Conservation (phyloP, 2,797 vertebrate species). For the Syncerus caffer region DNA sequence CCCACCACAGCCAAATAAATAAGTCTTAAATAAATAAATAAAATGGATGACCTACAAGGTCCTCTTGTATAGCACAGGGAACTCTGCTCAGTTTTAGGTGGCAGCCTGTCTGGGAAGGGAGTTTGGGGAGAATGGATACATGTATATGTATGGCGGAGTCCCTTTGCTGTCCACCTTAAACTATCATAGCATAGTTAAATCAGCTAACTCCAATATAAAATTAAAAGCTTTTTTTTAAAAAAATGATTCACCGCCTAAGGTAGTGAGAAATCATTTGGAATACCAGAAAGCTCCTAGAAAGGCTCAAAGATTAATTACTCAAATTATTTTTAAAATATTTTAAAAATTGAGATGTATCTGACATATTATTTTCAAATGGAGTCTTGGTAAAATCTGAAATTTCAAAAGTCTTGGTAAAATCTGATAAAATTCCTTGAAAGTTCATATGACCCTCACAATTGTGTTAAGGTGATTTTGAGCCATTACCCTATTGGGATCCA, state of each 20-base stretch:
- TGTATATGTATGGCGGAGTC: neutral
- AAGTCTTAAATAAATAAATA: neutral
- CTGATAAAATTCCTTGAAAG: neutral
- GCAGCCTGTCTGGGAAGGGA: neutral
- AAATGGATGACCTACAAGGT: neutral
- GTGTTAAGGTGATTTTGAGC: neutral
- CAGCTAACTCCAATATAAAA: neutral
- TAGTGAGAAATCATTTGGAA: neutral
- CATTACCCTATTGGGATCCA: neutral
- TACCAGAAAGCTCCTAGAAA: neutral
- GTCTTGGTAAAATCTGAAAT: constrained; percentile 19
- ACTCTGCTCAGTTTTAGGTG: neutral
- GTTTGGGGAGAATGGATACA: neutral
- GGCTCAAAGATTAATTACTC: neutral
- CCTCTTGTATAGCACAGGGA: neutral
- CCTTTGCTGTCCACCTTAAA: neutral
- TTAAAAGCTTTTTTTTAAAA: neutral
- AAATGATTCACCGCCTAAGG: neutral
- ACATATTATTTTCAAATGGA: neutral
- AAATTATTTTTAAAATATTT: neutral
- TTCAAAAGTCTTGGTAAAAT: constrained; percentile 12
- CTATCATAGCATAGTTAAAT: neutral
- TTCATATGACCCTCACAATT: neutral
- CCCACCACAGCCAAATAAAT: neutral
- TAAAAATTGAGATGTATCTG: neutral